Evolutionary conservation across 2,888 invertebrate species (phyloP).

Genomic region (Vanessa cardui): DNA sequence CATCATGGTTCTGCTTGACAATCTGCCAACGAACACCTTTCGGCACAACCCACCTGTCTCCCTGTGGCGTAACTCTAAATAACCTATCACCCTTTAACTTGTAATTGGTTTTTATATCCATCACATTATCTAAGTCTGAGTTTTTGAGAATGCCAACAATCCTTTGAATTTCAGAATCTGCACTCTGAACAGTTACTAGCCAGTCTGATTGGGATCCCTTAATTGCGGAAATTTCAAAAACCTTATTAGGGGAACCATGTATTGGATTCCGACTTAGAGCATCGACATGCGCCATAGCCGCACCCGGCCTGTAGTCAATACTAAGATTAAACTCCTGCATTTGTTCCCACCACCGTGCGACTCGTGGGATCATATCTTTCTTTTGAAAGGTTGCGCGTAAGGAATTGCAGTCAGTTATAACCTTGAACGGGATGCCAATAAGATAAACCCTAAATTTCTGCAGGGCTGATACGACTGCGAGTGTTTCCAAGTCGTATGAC

Average conservation of each 20-base stretch:
- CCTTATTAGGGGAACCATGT: background rate
- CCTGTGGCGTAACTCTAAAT: constrained; percentile 42
- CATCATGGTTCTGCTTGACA: constrained; percentile 41
- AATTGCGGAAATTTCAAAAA: background rate
- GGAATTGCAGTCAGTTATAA: constrained; percentile 41
- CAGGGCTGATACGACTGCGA: constrained; percentile 39
- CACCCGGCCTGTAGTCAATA: constrained; percentile 40
- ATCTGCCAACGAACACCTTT: too few relatives aligned
- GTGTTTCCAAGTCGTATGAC: constrained; percentile 37
- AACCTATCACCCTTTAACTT: constrained; percentile 25
- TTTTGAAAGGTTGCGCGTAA: too few relatives aligned
- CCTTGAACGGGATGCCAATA: constrained; percentile 35
- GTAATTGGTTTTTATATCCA: constrained; percentile 9
- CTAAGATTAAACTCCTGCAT: constrained; percentile 40
- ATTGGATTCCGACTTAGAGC: constrained; percentile 31
- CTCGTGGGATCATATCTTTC: too few relatives aligned
- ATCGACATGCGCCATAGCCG: constrained; percentile 39
- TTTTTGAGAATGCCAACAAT: constrained; percentile 34
- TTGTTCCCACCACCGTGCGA: constrained; percentile 42
- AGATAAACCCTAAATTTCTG: constrained; percentile 40
- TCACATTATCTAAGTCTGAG: constrained; percentile 35
- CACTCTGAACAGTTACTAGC: background rate
- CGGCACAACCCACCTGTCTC: constrained; percentile 36
- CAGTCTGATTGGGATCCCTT: background rate
- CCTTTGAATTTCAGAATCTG: constrained; percentile 1